Conservation (phyloP, 2,797 vertebrate species). For the Myotis myotis region DNA sequence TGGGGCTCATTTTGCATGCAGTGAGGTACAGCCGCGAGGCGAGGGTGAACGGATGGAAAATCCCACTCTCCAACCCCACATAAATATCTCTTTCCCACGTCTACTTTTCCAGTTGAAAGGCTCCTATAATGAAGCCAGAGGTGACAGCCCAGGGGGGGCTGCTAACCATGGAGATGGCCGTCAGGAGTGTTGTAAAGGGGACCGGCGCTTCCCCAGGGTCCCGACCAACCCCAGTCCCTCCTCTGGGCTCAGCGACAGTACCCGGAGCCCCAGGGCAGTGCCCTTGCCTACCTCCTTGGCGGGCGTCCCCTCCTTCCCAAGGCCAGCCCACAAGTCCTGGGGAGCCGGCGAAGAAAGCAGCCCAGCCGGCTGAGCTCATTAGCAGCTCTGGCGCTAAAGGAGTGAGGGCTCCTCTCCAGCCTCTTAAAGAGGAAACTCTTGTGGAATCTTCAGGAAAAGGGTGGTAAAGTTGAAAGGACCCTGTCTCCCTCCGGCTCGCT, state of each 20-base stretch:
- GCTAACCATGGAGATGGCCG: constrained; percentile 48
- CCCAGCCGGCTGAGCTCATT: not conserved
- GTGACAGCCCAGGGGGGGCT: constrained; percentile 24
- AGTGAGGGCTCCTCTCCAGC: constrained; percentile 52
- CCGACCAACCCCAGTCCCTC: not conserved
- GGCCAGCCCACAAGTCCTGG: not conserved
- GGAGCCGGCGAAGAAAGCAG: not conserved
- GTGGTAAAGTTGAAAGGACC: constrained; percentile 79
- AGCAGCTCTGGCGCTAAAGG: not conserved
- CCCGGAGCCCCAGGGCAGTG: not conserved
- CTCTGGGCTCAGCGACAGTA: not conserved
- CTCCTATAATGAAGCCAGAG: constrained; percentile 20
- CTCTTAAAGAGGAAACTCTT: constrained; percentile 71
- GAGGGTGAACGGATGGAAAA: constrained; percentile 69
- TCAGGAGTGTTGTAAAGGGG: not conserved
- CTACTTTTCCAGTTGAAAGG: constrained; percentile 56
- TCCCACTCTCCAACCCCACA: constrained; percentile 61
- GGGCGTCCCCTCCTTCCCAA: not conserved
- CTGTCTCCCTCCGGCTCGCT: constrained; percentile 53
- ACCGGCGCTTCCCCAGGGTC: not conserved
- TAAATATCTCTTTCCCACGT: constrained; percentile 53
- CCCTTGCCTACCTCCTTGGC: not conserved
- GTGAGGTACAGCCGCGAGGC: constrained; percentile 43
- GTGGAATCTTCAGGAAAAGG: constrained; percentile 72
- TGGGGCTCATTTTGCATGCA: constrained; percentile 60